Base-by-base conservation (phyloP, 2,888 invertebrate genomes). In the Tinea trinotella region DNA sequence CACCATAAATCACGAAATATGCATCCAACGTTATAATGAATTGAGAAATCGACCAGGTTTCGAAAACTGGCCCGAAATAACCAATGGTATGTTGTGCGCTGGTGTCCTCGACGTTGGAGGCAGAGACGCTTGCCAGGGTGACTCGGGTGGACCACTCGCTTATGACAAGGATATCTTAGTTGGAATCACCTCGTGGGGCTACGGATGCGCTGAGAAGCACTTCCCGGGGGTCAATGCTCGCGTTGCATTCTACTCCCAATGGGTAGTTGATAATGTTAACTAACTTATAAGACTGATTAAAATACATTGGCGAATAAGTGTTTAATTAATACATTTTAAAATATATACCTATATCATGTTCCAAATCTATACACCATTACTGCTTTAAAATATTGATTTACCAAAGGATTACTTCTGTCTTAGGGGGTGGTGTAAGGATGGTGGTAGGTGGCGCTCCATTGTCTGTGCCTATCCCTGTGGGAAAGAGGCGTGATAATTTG, bases 211-310 rank as follows among this genome's bases (percentile, higher is more conserved):
- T 3, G 62, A 78, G 57, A 62, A 68, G 1, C 59, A 60, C 58
- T 87, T 80, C 63, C 88, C 88, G 4, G 87, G 87, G 30, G 85
- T 88, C 53, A 85, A 76, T 61, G 74, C 79, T 7, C 76, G 87
- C 46, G 81, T 88, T 57, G 67, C 74, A 1, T 3, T 50, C 0
- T 70, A 66, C 57, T 54, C 65, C 1, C 55, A 63, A 53, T 83
- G 82, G 82, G 72, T 80, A 20, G 50, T 58, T 0, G 34, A 56
- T 0, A 69, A 69, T 54, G 62, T 59, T 55, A 57, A 52, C 18
- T 15, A n/a, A 36, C 1, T 35, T 34, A 12, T 52, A 35, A 52
- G 24, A 49, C 5, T 50, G 19, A 46, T 18, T 46, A 46, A 3
- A 46, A 46, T 15, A 2, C 7, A 15, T 3, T 3, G 1, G 2